These are phyloP conservation scores for Babyrousa celebensis DNA, from an alignment of 2,797 vertebrate genomes.

Conservation along the genomic window DNA sequence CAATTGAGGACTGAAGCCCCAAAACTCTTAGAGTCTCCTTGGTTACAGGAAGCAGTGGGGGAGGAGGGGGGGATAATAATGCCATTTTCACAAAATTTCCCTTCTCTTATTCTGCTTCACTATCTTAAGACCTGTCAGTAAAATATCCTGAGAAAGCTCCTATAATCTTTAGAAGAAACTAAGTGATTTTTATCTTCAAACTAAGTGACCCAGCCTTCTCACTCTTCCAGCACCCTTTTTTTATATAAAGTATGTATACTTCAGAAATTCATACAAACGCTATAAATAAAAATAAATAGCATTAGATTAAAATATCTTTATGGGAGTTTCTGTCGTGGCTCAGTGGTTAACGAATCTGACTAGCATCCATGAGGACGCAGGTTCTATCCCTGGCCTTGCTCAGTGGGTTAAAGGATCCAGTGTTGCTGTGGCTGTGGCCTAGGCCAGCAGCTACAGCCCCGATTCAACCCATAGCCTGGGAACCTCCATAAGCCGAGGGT, in stretches of 20 bases:
- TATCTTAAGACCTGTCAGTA: not conserved
- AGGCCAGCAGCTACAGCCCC: too few species aligned
- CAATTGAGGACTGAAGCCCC: not conserved
- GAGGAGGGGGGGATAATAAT: not conserved
- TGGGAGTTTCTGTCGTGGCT: too few species aligned
- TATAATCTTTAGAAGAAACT: not conserved
- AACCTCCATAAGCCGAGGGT: too few species aligned
- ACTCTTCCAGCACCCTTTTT: not conserved
- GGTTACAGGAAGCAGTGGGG: not conserved
- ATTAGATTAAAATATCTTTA: constrained; percentile 40
- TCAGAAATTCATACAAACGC: constrained; percentile 22
- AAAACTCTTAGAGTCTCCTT: not conserved
- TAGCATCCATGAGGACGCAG: too few species aligned
- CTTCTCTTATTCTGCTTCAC: not conserved
- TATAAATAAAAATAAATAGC: constrained; percentile 28
- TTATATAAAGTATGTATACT: not conserved
- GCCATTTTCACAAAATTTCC: not conserved
- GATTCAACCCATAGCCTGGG: too few species aligned
- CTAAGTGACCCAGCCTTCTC: not conserved
- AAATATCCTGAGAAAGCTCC: not conserved
- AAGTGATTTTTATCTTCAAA: not conserved
- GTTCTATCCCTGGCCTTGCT: too few species aligned
- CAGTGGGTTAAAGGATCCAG: too few species aligned
- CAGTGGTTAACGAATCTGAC: too few species aligned
- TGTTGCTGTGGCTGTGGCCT: too few species aligned